A percentile compares a stretch with the other conserved stretches of the same genome.
Conservation (phyloP, 2,113 vertebrate species). For the Calidris pygmaea region DNA sequence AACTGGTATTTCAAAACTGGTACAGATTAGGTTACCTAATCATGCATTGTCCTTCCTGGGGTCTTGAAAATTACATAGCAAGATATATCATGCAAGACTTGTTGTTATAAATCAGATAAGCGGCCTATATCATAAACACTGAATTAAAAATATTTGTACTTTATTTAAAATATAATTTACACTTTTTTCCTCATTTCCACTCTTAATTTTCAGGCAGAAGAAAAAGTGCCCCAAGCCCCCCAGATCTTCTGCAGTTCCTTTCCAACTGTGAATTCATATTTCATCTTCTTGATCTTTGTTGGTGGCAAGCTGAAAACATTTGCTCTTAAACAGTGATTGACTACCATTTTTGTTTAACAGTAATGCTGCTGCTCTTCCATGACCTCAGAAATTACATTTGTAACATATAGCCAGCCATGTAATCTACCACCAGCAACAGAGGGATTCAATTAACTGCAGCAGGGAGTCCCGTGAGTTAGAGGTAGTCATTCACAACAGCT, state of each 20-base stretch:
- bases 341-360: not conserved
- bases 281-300: constrained; percentile 40
- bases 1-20: not conserved
- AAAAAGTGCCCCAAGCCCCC: not conserved
- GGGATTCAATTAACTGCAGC: not conserved
- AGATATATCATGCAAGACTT: not conserved
- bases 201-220: not conserved
- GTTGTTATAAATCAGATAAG: not conserved
- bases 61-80: not conserved
- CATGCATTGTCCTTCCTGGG: not conserved
- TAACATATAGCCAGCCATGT: not conserved
- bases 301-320: constrained; percentile 31
- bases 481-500: not conserved
- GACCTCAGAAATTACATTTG: not conserved
- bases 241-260: not conserved
- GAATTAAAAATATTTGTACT: not conserved
- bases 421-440: not conserved
- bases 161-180: constrained; percentile 15
- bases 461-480: not conserved
- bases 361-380: not conserved
- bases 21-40: not conserved
- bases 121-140: not conserved
- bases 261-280: not conserved
- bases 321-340: not conserved
- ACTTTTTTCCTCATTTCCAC: constrained; percentile 31